Evolutionary conservation across 2,888 invertebrate genomes (phyloP), one percentile per base, ranked within the genome.

Genomic region (Cephus pulcher): DNA sequence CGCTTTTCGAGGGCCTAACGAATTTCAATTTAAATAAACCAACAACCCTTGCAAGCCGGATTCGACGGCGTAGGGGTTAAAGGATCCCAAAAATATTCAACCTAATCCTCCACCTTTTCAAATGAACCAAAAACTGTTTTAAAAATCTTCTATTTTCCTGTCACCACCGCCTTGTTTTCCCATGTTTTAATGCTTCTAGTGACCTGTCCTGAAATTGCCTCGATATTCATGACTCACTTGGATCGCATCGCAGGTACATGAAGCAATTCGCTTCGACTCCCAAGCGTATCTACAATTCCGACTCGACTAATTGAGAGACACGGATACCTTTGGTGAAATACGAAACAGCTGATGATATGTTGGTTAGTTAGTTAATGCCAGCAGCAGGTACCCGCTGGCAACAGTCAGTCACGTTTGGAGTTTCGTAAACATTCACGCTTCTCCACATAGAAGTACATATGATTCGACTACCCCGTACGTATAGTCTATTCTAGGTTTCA

Each of bases 271-370:
- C 56, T 23, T 9, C 56, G 6, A 56, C 56, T 56, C 56, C 56
- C 56, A 9, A 56, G 73, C 76, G 80, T 81, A 86, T 84, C 84
- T 86, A 85, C 87, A 84, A 84, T 86, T 86, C 86, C 81, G 87
- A 87, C 84, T 86, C 82, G 82, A 77, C 86, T 88, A 87, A 87
- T 87, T 87, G 84, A 84, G 82, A 87, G 80, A 82, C 83, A 78
- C 82, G 69, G 82, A 84, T 83, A 83, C 78, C 82, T 82, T 80
- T 75, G 79, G 77, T 78, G 73, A 34, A 74, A 74, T 35, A 74
- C 74, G 79, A 9, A 76, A 74, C 78, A 78, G 79, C 78, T 80
- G 86, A 86, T 82, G 86, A 85, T 85, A 82, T 84, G 83, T 80
- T 79, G 80, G 83, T 82, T 84, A 34, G 74, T 34, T 74, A 74